Conservation (phyloP, 2,797 vertebrate species). For the Crypturellus tataupa region DNA sequence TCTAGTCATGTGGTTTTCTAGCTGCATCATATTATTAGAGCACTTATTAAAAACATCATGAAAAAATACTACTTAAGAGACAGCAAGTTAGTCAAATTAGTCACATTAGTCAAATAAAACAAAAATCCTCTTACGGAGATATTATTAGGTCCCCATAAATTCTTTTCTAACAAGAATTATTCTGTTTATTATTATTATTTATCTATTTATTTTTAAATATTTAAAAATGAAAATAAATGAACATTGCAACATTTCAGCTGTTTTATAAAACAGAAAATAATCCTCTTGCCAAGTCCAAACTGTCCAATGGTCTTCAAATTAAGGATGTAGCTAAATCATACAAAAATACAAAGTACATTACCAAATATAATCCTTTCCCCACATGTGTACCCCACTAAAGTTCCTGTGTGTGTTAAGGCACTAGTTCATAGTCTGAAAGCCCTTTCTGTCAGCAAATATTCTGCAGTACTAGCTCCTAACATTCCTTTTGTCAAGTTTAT, state of each 20-base stretch:
- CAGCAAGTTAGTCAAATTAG: not conserved
- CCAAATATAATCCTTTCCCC: not conserved
- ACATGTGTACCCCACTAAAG: fast-evolving
- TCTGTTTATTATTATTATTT: no score
- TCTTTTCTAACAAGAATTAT: not conserved
- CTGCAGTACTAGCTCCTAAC: not conserved
- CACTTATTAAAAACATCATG: not conserved
- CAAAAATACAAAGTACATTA: not conserved
- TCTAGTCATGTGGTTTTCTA: not conserved
- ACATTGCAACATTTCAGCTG: not conserved
- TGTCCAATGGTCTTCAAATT: not conserved
- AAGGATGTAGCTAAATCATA: fast-evolving
- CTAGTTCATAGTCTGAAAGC: not conserved
- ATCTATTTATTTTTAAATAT: not conserved
- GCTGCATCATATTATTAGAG: not conserved
- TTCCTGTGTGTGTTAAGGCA: not conserved
- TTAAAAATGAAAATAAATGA: not conserved
- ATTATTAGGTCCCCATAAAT: not conserved
- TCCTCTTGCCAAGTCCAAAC: not conserved
- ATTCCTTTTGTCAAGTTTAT: not conserved
- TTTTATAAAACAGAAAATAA: not conserved
- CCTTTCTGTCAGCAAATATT: not conserved
- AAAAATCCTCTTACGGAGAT: not conserved
- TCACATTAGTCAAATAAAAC: not conserved
- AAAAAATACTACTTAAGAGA: not conserved